phyloP scores from a whole-genome alignment of 2,113 vertebrate species.

The Acanthisitta chloris region DNA sequence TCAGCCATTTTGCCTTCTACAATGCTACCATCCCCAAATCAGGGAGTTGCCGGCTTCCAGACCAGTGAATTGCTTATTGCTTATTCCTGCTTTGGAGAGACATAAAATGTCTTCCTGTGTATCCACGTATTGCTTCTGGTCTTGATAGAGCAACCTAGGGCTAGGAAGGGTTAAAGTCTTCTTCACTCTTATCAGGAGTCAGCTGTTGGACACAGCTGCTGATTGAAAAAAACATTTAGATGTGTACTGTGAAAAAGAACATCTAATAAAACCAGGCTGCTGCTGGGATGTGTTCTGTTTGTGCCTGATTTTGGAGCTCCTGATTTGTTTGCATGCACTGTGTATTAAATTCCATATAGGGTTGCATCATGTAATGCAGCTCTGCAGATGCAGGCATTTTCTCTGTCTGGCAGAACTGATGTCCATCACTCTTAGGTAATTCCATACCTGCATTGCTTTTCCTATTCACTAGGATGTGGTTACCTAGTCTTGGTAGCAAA shows the following conservation, averaged over 20 bases:
- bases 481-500: neutral
- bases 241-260: neutral
- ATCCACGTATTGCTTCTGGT: neutral
- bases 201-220: neutral
- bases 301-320: neutral
- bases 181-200: neutral
- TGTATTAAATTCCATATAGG: neutral
- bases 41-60: neutral
- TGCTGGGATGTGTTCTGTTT: neutral
- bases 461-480: neutral
- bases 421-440: neutral
- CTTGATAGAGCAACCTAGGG: neutral
- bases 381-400: neutral
- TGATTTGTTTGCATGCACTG: neutral
- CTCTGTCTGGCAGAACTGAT: neutral
- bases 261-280: neutral
- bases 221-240: neutral
- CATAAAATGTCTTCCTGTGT: neutral
- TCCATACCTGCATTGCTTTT: neutral
- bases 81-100: neutral
- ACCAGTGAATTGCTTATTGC: neutral
- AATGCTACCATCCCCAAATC: neutral
- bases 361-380: neutral
- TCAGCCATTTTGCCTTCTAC: neutral
- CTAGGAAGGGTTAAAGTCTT: neutral